Conservation (phyloP, 2,113 vertebrate species). For the Gallinago paraguaiae region DNA sequence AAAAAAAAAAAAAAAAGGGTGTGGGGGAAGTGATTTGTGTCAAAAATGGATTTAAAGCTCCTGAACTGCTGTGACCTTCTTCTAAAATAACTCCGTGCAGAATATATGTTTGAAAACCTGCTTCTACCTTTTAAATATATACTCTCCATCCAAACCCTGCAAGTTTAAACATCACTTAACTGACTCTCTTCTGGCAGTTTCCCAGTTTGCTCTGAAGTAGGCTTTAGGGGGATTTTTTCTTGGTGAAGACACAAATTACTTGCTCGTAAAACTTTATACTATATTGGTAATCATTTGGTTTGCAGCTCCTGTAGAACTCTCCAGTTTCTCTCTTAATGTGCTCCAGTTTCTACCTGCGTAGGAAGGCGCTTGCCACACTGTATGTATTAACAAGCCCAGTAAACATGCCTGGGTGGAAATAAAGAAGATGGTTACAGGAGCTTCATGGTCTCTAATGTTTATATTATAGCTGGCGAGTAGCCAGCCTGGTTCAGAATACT, state of each 20-base stretch:
- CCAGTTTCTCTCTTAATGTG: background rate
- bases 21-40: background rate
- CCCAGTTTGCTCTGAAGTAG: slow-evolving; percentile 8
- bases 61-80: background rate
- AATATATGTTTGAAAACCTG: background rate
- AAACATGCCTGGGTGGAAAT: slow-evolving; percentile 12
- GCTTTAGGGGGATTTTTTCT: slow-evolving; percentile 1
- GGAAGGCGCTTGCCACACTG: background rate
- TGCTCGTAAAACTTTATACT: background rate
- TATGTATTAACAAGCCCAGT: background rate
- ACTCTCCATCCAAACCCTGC: background rate
- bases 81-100: background rate
- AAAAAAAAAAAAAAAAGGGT: background rate
- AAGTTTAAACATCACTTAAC: slow-evolving; percentile 7
- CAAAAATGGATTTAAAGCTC: background rate
- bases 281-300: slow-evolving; percentile 9
- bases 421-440: background rate
- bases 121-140: background rate
- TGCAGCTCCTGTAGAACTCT: background rate
- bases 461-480: background rate
- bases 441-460: background rate
- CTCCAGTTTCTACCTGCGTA: background rate
- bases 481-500: background rate
- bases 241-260: slow-evolving; percentile 2
- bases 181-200: background rate